phyloP scores from a whole-genome alignment of 2,797 vertebrate species.

The Chelonia mydas region DNA sequence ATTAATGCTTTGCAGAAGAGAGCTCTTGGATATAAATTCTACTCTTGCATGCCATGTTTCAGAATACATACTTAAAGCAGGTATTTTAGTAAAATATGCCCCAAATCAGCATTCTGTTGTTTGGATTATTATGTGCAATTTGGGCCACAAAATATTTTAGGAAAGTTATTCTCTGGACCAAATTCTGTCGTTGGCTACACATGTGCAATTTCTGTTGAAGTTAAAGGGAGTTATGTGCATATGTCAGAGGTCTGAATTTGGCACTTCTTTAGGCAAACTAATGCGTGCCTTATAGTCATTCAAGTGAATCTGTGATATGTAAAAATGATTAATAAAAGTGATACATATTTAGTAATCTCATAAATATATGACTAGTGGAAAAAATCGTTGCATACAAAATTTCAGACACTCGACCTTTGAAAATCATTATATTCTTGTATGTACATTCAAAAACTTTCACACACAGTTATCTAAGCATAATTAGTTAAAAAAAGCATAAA shows the following conservation, averaged over 20 bases:
- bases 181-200: neutral
- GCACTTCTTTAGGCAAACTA: neutral
- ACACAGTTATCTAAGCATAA: no score
- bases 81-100: conserved; percentile 19
- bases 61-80: conserved; percentile 45
- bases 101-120: conserved; percentile 39
- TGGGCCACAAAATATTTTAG: neutral
- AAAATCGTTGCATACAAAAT: neutral
- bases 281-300: neutral
- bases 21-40: conserved; percentile 21
- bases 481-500: neutral
- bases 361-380: neutral
- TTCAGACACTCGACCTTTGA: neutral
- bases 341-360: neutral
- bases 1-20: conserved; percentile 7
- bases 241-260: neutral
- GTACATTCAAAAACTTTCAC: no score
- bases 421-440: neutral
- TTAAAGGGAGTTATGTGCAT: neutral
- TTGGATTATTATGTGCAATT: neutral
- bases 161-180: neutral
- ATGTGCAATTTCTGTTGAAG: neutral
- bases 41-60: conserved; percentile 44
- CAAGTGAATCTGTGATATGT: neutral
- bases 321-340: neutral